phyloP scores from a whole-genome alignment of 2,797 vertebrate genomes.

The Etheostoma nigrum region DNA sequence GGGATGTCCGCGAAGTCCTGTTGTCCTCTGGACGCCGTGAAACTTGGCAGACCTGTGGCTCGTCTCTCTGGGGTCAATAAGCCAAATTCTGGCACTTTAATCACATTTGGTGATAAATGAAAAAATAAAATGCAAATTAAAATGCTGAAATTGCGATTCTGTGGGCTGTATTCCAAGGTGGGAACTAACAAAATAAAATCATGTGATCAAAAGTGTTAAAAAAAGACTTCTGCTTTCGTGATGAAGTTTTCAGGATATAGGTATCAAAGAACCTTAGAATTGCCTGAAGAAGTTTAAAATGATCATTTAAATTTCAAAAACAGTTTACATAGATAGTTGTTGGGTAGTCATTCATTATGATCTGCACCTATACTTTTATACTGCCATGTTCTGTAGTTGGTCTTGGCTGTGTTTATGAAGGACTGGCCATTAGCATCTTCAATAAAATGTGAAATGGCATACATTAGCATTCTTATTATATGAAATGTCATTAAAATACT shows the following conservation, averaged over 20 bases:
- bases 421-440: background rate
- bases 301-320: background rate
- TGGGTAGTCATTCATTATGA: background rate
- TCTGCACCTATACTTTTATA: background rate
- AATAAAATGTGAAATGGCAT: background rate
- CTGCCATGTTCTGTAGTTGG: background rate
- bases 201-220: background rate
- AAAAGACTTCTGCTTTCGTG: background rate
- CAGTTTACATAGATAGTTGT: background rate
- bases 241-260: background rate
- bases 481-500: background rate
- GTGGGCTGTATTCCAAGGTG: conserved; percentile 12
- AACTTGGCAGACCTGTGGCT: background rate
- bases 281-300: background rate
- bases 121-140: background rate
- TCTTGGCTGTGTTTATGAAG: background rate
- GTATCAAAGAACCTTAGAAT: background rate
- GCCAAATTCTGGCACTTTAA: background rate
- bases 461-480: background rate
- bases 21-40: background rate
- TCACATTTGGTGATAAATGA: background rate
- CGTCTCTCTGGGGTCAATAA: background rate
- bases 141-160: background rate
- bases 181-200: background rate
- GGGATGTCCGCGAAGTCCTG: background rate